Evolutionary conservation across 92 coral and sea anemone species (phyloP), one percentile per base, ranked within the genome.

Genomic region (Actinernus sp.): DNA sequence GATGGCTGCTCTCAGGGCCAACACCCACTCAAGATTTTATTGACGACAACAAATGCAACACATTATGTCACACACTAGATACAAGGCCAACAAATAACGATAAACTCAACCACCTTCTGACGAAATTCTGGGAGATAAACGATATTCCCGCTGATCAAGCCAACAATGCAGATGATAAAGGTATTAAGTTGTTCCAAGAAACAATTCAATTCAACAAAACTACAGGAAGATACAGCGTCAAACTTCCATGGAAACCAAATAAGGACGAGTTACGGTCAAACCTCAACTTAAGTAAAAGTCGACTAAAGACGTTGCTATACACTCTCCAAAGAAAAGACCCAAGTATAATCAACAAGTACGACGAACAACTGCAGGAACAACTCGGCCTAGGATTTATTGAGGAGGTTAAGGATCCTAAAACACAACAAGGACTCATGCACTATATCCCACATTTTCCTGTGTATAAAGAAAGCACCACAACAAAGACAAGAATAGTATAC

Each of bases 391-490:
- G 88, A 71, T 72, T 81, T 40, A 81, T 49, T 21, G 81, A 81
- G 49, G 46, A 45, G 14, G 81, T 81, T 36, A 23, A 43, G 8
- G 81, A 71, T 11, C 76, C 71, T 14, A 28, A 58, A 27, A 63
- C 10, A 43, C 64, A 50, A 39, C 38, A 51, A 66, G 69, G 71
- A 0, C 61, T 65, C 50, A 31, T 68, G 20, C 89, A 83, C 60
- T 76, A 74, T 62, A 74, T 66, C 38, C 78, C 83, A 18, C 83
- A 82, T 56, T 74, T 79, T 30, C 83, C 83, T 5, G 84, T 83
- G 38, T 83, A 68, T 31, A 75, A 83, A 68, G 79, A 76, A 13
- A 83, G 84, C 71, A 11, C 79, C 46, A 69, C 84, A 6, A 61
- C 84, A 45, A 23, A 49, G 10, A 75, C 62, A 80, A 49, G 76